Evolutionary conservation across 2,113 vertebrate genomes (phyloP), one percentile per base, ranked within the genome.

Genomic region (Ibidorhyncha struthersii): DNA sequence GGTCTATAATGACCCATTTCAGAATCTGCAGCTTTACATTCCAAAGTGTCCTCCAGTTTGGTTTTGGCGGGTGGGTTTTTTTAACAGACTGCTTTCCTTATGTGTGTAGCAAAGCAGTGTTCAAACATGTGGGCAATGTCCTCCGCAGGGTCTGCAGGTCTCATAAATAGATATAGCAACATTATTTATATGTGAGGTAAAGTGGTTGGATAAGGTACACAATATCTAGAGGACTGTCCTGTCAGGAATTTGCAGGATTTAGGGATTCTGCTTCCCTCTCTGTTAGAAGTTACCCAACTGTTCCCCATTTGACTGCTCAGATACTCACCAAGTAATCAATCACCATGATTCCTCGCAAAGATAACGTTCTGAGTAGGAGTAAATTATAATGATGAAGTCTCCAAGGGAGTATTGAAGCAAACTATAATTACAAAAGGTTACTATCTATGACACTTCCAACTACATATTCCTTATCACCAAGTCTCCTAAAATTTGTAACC

Each of bases 361-460:
- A 92, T 84, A 94, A 92, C 4, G 2, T 86, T 93, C 76, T 74
- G 43, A 86, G 59, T 34, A 86, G 74, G 47, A 70, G 55, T 83
- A 93, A 95, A 93, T 96, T 91, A 62, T 62, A 91, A 93, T 25
- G 86, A 79, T 76, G 56, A 83, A 66, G 93, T 82, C 72, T 92
- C 79, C 67, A 82, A 85, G 49, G 82, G 86, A 91, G 67, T 59
- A 80, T 94, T 95, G 95, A 96, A 92, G 70, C 76, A 90, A 95
- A 81, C 23, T 40, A 15, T 72, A 89, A 96, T 91, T 95, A 87
- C 69, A 43, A 49, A 65, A 83, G 61, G 76, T 93, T 96, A 65
- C 91, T 83, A 47, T 72, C 76, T 83, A 52, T 65, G 45, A 86
- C 59, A 83, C 80, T 87, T 92, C 52, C 61, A 89, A 66, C 47